Evolutionary conservation across 2,113 vertebrate genomes (phyloP), one percentile per base, ranked within the genome.

Genomic region (Atlantisia rogersi): DNA sequence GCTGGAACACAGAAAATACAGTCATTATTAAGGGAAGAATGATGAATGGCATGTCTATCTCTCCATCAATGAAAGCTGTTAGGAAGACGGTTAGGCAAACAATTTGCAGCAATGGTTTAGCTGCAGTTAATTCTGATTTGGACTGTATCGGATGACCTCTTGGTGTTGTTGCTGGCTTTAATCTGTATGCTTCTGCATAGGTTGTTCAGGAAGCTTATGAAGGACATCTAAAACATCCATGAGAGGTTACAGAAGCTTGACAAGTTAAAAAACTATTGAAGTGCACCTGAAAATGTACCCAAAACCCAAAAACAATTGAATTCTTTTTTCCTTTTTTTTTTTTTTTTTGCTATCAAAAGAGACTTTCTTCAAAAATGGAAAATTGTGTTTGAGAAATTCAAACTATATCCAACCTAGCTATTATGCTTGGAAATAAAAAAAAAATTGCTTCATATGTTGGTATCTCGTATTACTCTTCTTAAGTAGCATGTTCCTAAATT

Each of bases 21-120:
- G 16, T 53, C 29, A 62, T 1, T 39, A 11, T 62, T 64, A 69
- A 74, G 17, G 15, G 10, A 11, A 14, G 42, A 69, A 62, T 48
- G 3, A 69, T 6, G 4, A 29, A 28, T 16, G 4, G 0, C 29
- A 18, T 22, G 4, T 31, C 21, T 40, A 44, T 2, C 28, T 71
- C 69, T 73, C 4, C 14, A 19, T 55, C 22, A 77, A 13, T 48
- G 5, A 52, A 89, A 56, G 10, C 14, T 81, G 5, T 78, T 44
- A 32, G 10, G 29, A 86, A 56, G 29, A 39, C 5, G 7, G 25
- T 69, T 42, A 84, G n/a, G 11, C 5, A 76, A 80, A 48, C 3
- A 44, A 7, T 44, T 80, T 62, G 40, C 28, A 67, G 28, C 20
- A 91, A 58, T 39, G 1, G 55, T 35, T 39, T 35, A 35, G 21